Evolutionary conservation across 2,113 vertebrate genomes (phyloP).

Genomic region (Vanacampus margaritifer): DNA sequence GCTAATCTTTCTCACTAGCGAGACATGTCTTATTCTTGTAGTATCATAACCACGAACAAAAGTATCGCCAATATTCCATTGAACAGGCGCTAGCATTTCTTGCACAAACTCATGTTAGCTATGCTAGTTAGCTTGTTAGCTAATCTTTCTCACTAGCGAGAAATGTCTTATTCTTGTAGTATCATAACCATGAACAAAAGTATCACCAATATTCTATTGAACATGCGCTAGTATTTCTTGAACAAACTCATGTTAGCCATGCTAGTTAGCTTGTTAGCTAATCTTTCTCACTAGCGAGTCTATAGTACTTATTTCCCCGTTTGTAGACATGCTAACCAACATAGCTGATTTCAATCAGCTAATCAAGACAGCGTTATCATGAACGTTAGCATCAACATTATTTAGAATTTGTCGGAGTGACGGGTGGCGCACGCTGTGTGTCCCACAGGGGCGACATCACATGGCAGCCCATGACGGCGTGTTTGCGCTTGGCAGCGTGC

Average conservation of each 20-base stretch:
- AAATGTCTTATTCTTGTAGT: too few relatives aligned
- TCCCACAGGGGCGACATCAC: slow-evolving; percentile 38
- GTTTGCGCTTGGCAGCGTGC: slow-evolving; percentile 49
- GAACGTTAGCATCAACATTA: too few relatives aligned
- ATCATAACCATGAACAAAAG: too few relatives aligned
- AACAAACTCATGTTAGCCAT: neutral
- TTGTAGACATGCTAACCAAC: neutral
- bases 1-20: neutral
- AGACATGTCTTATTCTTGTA: too few relatives aligned
- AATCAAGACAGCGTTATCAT: neutral
- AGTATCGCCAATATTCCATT: too few relatives aligned
- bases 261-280: neutral
- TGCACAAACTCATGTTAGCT: neutral
- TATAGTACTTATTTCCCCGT: neutral
- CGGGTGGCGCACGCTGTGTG: slow-evolving; percentile 26
- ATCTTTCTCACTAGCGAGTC: neutral
- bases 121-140: neutral
- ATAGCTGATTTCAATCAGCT: neutral
- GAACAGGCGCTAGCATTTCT: too few relatives aligned
- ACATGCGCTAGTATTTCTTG: too few relatives aligned
- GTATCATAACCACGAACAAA: too few relatives aligned
- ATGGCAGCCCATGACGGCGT: slow-evolving; percentile 39
- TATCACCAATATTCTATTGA: too few relatives aligned
- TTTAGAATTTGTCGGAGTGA: neutral
- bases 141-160: neutral